Evolutionary conservation across 2,888 invertebrate species (phyloP).

Genomic region (Xestia xanthographa): DNA sequence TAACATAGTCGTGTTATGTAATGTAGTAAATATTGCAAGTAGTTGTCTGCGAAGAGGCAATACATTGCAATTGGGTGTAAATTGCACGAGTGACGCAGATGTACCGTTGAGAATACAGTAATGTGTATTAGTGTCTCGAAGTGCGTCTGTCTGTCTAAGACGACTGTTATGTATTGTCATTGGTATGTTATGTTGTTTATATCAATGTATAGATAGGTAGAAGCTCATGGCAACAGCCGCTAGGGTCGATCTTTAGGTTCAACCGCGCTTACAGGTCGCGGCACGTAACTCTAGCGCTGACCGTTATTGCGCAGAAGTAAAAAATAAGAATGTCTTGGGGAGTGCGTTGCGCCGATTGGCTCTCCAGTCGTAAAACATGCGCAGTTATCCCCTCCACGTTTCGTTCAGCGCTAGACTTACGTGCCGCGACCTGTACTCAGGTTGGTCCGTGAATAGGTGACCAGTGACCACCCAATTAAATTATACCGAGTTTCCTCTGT

Average conservation of each 20-base stretch:
- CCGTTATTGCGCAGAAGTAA: too few relatives aligned
- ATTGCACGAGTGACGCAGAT: slow-evolving; percentile 56
- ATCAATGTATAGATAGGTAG: background rate
- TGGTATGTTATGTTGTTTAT: background rate
- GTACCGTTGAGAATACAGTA: slow-evolving; percentile 50
- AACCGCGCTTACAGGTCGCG: background rate
- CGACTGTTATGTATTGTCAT: slow-evolving; percentile 23
- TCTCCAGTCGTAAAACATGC: too few relatives aligned
- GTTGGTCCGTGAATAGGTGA: background rate
- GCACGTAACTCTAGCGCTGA: too few relatives aligned
- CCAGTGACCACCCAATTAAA: too few relatives aligned
- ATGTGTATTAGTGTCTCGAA: slow-evolving; percentile 45
- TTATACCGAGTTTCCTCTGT: background rate
- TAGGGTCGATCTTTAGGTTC: background rate
- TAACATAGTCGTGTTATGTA: background rate
- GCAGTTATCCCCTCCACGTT: too few relatives aligned
- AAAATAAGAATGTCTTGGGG: too few relatives aligned
- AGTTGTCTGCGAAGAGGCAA: slow-evolving; percentile 1
- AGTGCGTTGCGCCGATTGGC: too few relatives aligned
- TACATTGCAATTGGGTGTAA: slow-evolving; percentile 39
- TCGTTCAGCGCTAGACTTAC: too few relatives aligned
- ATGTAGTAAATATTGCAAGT: background rate
- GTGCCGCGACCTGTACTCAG: too few relatives aligned
- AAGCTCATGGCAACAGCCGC: too few relatives aligned
- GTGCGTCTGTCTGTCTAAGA: slow-evolving; percentile 46